phyloP scores from a whole-genome alignment of 2,888 invertebrate genomes.

The Phortica magna region DNA sequence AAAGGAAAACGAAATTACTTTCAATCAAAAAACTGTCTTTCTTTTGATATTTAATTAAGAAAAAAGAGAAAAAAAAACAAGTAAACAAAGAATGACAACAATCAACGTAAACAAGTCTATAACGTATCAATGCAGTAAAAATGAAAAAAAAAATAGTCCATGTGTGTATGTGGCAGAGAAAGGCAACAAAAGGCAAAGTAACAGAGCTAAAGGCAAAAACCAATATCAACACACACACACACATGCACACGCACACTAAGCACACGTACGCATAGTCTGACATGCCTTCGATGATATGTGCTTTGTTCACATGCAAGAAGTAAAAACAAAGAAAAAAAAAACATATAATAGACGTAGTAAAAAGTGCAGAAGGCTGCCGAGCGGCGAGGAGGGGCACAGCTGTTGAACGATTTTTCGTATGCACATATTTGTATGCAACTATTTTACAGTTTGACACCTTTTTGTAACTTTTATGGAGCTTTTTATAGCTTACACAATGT shows the following conservation, averaged over 20 bases:
- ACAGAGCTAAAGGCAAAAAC: neutral
- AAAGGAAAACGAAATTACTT: no score
- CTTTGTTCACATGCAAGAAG: constrained; percentile 17
- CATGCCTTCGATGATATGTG: neutral
- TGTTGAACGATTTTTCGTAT: constrained; percentile 28
- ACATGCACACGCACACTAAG: neutral
- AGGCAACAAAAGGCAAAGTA: constrained; percentile 3
- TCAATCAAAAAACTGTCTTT: no score
- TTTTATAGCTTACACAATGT: constrained; percentile 16
- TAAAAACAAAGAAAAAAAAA: constrained; percentile 37
- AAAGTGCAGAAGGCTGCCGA: constrained; percentile 36
- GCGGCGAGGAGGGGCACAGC: neutral
- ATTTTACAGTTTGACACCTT: constrained; percentile 65
- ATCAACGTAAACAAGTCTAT: constrained; percentile 7
- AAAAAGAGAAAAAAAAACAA: neutral
- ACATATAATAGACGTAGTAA: constrained; percentile 15
- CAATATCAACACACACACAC: neutral
- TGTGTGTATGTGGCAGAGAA: neutral
- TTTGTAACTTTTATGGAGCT: constrained; percentile 56
- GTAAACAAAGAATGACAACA: neutral
- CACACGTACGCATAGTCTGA: neutral
- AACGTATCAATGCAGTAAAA: neutral
- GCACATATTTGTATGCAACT: constrained; percentile 24
- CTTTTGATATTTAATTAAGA: neutral
- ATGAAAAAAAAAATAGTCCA: neutral